Conservation (phyloP, 2,888 invertebrate genomes). For the Venusia cambrica region DNA sequence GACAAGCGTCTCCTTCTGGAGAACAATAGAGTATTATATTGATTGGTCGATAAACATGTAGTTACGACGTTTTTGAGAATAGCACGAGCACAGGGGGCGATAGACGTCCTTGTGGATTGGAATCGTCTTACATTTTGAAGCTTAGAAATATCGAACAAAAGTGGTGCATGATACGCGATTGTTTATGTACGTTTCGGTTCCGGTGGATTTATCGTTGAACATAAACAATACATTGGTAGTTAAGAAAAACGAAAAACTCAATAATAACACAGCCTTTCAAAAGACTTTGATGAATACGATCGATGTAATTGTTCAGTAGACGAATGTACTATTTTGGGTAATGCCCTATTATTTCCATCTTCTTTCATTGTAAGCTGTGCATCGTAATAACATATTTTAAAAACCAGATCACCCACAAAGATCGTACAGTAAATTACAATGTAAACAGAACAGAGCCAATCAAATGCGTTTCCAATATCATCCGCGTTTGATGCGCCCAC, state of each 20-base stretch:
- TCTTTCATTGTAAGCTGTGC: slow-evolving; percentile 6
- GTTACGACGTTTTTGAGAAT: slow-evolving; percentile 40
- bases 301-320: background rate
- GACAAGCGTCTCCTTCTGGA: slow-evolving; percentile 39
- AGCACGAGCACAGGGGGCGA: slow-evolving; percentile 32
- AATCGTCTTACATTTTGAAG: slow-evolving; percentile 58
- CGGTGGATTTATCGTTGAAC: slow-evolving; percentile 19
- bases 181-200: slow-evolving; percentile 35
- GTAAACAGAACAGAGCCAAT: slow-evolving; percentile 23
- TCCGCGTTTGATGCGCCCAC: slow-evolving; percentile 19
- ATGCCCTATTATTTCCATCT: slow-evolving; percentile 6
- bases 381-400: slow-evolving; percentile 13
- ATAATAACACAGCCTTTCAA: too few relatives aligned
- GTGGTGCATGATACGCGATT: slow-evolving; percentile 36
- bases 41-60: slow-evolving; percentile 36
- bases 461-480: slow-evolving; percentile 18
- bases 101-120: slow-evolving; percentile 48
- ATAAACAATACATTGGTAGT: slow-evolving; percentile 18
- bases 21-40: slow-evolving; percentile 49
- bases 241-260: too few relatives aligned
- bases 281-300: background rate
- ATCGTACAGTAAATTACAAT: slow-evolving; percentile 20
- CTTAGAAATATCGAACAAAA: slow-evolving; percentile 50
- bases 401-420: slow-evolving; percentile 22
- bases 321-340: background rate